A percentile compares a stretch with the other conserved stretches of the same genome.
These are phyloP conservation scores for Drosophila planitibia DNA, from an alignment of 2,888 invertebrate species.

Conservation along the genomic window DNA sequence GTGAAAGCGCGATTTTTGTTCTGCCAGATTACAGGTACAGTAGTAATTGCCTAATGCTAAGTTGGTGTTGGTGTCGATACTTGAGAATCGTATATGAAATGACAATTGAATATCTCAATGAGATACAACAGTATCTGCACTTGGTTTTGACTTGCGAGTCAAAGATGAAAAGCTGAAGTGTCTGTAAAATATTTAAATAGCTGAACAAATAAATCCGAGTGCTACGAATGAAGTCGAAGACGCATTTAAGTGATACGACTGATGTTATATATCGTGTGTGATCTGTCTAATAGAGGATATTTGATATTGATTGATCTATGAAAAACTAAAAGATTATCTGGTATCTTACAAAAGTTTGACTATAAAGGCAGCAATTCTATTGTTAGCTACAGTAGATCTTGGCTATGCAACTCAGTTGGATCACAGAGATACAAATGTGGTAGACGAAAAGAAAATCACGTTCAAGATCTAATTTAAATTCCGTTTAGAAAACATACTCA, in stretches of 20 bases:
- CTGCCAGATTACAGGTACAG: too few species aligned
- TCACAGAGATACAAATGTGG: background rate
- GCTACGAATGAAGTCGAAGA: background rate
- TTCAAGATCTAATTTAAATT: background rate
- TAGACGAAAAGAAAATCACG: background rate
- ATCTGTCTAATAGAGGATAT: background rate
- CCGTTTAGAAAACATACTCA: background rate
- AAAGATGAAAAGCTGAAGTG: too few species aligned
- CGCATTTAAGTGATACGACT: background rate
- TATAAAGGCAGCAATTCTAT: background rate
- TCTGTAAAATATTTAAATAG: background rate
- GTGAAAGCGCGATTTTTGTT: background rate
- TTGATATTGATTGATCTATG: background rate
- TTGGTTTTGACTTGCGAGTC: background rate
- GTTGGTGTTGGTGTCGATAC: too few species aligned
- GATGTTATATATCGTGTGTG: background rate
- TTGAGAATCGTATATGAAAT: background rate
- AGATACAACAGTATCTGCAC: background rate
- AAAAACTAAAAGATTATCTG: background rate
- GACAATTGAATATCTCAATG: background rate
- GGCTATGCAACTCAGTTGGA: background rate
- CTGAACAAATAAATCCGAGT: background rate
- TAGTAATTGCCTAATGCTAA: background rate
- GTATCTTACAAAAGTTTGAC: too few species aligned
- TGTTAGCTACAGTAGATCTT: background rate